Evolutionary conservation across 92 coral and sea anemone species (phyloP), one percentile per base, ranked within the genome.

Genomic region (Porites lobata): DNA sequence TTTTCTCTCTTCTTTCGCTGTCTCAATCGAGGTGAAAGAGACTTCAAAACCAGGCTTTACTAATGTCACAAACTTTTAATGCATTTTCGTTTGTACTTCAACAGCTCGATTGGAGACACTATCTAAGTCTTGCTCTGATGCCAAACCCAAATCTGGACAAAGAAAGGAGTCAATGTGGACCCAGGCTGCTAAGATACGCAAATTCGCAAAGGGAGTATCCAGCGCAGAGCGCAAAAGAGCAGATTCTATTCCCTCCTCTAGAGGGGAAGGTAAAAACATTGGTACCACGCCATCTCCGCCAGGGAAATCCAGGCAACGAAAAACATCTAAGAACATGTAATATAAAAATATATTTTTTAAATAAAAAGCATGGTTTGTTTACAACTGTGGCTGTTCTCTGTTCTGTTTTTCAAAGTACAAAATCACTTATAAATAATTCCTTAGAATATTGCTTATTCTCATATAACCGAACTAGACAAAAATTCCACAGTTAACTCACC

Each of bases 101-200:
- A 68, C 85, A 95, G 98, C 94, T 83, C 98, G 96, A 5, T 90
- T 95, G 59, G 96, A 95, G 85, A 78, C 91, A 22, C 72, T 93
- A 19, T 95, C 98, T 22, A 92, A 88, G 63, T 78, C 94, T 13
- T 80, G 77, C 50, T 72, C 83, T 8, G 98, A 92, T 47, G 74
- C 89, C 17, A 77, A 80, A 80, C 98, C 93, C 13, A 94, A 86
- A 75, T 88, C 94, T 24, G 85, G 85, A 26, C 80, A 79, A 50
- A 90, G 90, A 66, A 95, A 93, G 56, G 96, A 95, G 52, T 91
- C 98, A 13, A 29, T 83, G 24, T 93, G 94, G 98, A 87, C 69
- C 38, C 58, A 84, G 76, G 94, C 87, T 18, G 70, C 85, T 38
- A 89, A 91, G 76, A 18, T 81, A 26, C 80, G 91, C 15, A 86